Evolutionary conservation across 2,113 vertebrate species (phyloP), one percentile per base, ranked within the genome.

Genomic region (Chaenogobius annularis): DNA sequence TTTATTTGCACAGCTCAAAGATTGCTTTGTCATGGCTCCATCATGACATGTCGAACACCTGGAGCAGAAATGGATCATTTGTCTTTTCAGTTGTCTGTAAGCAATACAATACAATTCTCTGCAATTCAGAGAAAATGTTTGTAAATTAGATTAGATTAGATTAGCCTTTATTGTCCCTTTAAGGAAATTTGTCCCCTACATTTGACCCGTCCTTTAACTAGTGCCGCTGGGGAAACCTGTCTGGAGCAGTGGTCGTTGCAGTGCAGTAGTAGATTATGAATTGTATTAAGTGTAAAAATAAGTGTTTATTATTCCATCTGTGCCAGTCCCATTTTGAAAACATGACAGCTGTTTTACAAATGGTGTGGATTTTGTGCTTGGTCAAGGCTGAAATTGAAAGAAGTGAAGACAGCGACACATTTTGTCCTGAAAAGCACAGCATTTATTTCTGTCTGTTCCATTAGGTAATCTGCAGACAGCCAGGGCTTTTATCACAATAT

Each of bases 1-100:
- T 86, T 85, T 92, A 87, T 88, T 86, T 85, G 77, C 43, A 54
- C 54, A 79, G 67, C 73, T 75, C 20, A 64, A 65, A 87, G 93
- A 91, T 88, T 91, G 90, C 84, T 88, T 80, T 70, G 68, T 89
- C 92, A 93, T 88, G 26, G 87, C 78, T 47, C 31, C 63, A 22
- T 61, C 58, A 58, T 92, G 86, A 91, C 90, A 90, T 43, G 61
- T 90, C 20, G 61, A 63, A 43, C 61, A 43, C 31, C 9, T 20
- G 35, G 19, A 62, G 59, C 59, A 62, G 31, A 20, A 17, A 61
- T 17, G 13, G 8, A 26, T 61, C 0, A 43, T 43, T 63, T 63
- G n/a, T 15, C 50, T 61, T 35, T 63, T 40, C 31, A 19, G 19
- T 63, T 63, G 0, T 59, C 56, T 26, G 23, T 14, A 23, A n/a